Percentiles rank a stretch among this genome's conserved stretches.
Conservation (phyloP, 2,113 vertebrate genomes). For the Gorsachius goisagi region DNA sequence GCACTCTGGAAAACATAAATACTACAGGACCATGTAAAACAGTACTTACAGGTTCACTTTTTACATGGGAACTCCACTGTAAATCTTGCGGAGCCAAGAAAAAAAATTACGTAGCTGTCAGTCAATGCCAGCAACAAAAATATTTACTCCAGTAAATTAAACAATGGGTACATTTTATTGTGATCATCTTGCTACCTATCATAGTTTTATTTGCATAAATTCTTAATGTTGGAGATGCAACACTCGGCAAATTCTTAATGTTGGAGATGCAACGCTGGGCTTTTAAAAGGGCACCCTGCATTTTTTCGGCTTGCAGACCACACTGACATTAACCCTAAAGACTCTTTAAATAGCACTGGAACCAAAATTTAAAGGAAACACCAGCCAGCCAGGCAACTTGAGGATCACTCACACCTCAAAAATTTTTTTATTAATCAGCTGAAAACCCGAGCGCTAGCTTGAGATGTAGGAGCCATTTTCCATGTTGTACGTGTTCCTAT, state of each 20-base stretch:
- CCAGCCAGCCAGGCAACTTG: background rate
- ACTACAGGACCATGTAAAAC: background rate
- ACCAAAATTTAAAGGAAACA: background rate
- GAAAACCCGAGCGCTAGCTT: background rate
- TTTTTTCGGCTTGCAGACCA: background rate
- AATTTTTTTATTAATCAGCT: background rate
- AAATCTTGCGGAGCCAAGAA: background rate
- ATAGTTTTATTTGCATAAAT: background rate
- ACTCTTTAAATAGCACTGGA: background rate
- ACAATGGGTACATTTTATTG: background rate
- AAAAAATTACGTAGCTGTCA: background rate
- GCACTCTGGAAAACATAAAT: background rate
- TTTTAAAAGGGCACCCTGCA: background rate
- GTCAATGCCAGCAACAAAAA: background rate
- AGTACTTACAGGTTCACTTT: background rate
- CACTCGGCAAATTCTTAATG: background rate
- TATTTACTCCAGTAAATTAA: background rate
- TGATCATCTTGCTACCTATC: background rate
- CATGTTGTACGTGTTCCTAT: background rate
- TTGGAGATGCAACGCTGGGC: background rate
- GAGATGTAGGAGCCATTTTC: background rate
- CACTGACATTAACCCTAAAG: background rate
- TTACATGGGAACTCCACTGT: background rate
- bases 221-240: background rate
- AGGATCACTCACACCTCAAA: background rate